Evolutionary conservation across 1,140 invertebrate genomes (phyloP), one percentile per base, ranked within the genome.

Genomic region (Drosophila sproati): DNA sequence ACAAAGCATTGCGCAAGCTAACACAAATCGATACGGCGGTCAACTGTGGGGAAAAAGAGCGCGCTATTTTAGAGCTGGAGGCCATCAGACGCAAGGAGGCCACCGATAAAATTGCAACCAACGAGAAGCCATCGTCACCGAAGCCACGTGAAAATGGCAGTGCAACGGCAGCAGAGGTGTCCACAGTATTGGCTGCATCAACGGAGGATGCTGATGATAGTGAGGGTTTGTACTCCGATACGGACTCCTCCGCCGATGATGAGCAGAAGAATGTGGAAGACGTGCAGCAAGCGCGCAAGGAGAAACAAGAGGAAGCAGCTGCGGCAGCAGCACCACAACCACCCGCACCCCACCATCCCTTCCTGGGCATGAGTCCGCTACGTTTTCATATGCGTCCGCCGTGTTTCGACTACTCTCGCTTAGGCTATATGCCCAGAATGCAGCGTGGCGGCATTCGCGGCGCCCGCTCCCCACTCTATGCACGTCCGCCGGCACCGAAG

Each of bases 221-320:
- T 20, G 85, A 89, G 63, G 85, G 85, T 28, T 56, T 89, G 35
- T 89, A 89, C n/a, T 89, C 85, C 32, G 85, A 89, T 8, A 81
- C 86, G 2, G 85, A 89, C 28, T 90, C 85, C 0, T 85, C 81
- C 8, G 69, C 12, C 6, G 81, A 85, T 29, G 81, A 85, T 29
- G 80, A 85, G 4, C 62, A 80, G 1, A 69, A 64, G 28, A 64
- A 68, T 35, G 50, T 89, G 20, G 66, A 85, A 45, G 86, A 86
- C 72, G 86, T 89, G 48, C 86, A 90, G 32, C 48, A 77, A 54
- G 86, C 86, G 1, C 77, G 86, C 20, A 81, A 86, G 62, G 80
- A 88, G n/a, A 89, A 89, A 20, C 70, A 85, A 60, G 78, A 72
- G 0, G 85, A 89, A 34, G 86, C 74, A 28, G 85, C 82, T 3